Evolutionary conservation across 1,140 invertebrate species (phyloP).

Genomic region (Ridgeia piscesae): DNA sequence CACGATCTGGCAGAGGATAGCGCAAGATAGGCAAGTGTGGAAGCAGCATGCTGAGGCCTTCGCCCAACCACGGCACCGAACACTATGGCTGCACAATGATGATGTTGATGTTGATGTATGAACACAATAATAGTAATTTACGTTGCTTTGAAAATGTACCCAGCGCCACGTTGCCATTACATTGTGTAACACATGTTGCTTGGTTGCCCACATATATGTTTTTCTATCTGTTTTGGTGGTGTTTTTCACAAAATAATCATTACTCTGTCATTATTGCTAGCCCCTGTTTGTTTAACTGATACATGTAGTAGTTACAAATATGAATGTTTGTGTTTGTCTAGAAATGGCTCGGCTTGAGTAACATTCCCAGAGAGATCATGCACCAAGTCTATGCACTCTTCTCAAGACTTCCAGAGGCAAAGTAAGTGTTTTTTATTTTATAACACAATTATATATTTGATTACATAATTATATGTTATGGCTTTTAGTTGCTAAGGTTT

Average conservation of each 20-base stretch:
- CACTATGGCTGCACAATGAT: too few species aligned
- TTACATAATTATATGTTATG: background rate
- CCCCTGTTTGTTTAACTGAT: background rate
- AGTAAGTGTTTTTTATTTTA: constrained; percentile 14
- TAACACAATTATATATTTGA: background rate
- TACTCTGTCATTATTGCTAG: background rate
- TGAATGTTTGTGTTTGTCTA: constrained; percentile 21
- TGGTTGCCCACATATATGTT: too few species aligned
- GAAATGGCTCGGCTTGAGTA: constrained; percentile 35
- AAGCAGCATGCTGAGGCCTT: too few species aligned
- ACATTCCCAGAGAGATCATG: constrained; percentile 33
- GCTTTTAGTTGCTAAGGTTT: background rate
- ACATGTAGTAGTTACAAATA: background rate
- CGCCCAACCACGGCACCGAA: too few species aligned
- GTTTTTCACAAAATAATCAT: too few species aligned
- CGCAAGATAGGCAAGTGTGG: too few species aligned
- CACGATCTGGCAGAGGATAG: too few species aligned
- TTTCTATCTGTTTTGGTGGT: too few species aligned
- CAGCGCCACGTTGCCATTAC: too few species aligned
- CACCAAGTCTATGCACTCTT: constrained; percentile 25
- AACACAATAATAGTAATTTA: background rate
- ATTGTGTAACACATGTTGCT: too few species aligned
- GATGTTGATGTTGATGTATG: too few species aligned
- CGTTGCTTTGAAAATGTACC: background rate
- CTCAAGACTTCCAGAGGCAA: constrained; percentile 31